Base-by-base conservation (phyloP, 2,888 invertebrate genomes). In the Podabrus alpinus region DNA sequence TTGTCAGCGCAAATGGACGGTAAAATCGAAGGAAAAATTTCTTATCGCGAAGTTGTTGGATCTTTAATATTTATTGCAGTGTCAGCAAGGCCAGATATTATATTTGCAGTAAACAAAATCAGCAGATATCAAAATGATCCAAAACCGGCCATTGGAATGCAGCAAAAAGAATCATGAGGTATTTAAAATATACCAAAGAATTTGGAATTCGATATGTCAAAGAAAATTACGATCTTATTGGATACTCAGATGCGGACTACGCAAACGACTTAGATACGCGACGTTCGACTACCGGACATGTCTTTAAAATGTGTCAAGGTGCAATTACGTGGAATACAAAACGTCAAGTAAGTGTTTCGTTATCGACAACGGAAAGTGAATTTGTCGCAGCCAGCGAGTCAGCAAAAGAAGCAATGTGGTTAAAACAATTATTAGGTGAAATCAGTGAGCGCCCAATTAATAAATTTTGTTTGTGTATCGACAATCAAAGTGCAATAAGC, bases 211-310 rank as follows among this genome's bases (percentile, higher is more conserved):
- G 74, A 15, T 80, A 78, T 67, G 17, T 66, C 16, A 17, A 16
- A 64, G 78, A 79, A 25, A 71, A 68, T 15, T 1, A 9, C 69
- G 66, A 71, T 13, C 24, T 80, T 15, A 69, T 68, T 9, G 82
- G 80, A 0, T 83, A 72, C 69, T 74, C 77, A 59, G 83, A 83
- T 70, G 78, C 81, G 15, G 81, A 82, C 64, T 81, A 77, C 72
- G 83, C 79, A 11, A 78, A 78, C 16, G 81, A 83, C 64, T 59
- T 62, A 13, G 71, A 76, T 15, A 78, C 80, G 15, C 69, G 83
- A 70, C 80, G 77, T 67, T 83, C 83, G 4, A 79, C 78, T 5
- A 80, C 81, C 11, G 84, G 83, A 0, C 81, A 78, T 72, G 71
- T 81, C 7, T 83, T 81, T 68, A 79, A 71, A 10, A 66, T 79